These are phyloP conservation scores for Glyptemys insculpta DNA, from an alignment of 2,797 vertebrate genomes.

Conservation along the genomic window DNA sequence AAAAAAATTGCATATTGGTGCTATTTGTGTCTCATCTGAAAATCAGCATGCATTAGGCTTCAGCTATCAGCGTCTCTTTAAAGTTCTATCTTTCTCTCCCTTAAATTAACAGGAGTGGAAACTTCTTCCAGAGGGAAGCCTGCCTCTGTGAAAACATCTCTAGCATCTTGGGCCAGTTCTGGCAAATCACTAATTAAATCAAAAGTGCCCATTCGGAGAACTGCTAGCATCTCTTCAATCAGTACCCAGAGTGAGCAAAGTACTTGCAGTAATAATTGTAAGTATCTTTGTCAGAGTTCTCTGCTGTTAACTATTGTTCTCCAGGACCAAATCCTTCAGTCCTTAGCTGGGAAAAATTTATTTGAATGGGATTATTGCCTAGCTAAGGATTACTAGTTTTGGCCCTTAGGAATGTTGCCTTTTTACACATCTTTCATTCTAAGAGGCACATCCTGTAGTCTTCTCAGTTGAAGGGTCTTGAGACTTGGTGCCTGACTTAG, in stretches of 20 bases:
- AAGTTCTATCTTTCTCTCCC: background rate
- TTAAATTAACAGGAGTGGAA: conserved; percentile 35
- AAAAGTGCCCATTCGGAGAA: conserved; percentile 79
- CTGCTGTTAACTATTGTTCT: background rate
- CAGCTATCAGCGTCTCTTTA: background rate
- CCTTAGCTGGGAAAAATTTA: background rate
- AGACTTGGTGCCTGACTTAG: background rate
- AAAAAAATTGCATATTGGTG: background rate
- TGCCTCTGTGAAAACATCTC: conserved; percentile 69
- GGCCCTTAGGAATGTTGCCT: background rate
- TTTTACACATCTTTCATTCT: background rate
- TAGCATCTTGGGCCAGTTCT: conserved; percentile 23
- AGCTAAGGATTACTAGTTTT: background rate
- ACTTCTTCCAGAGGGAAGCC: conserved; percentile 50
- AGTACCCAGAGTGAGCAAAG: conserved; percentile 77
- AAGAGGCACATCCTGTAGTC: background rate
- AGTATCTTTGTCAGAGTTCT: conserved; percentile 50
- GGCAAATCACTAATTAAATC: conserved; percentile 58
- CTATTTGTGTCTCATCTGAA: background rate
- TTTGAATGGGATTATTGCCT: background rate
- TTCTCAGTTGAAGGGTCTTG: background rate
- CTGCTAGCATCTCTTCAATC: conserved; percentile 74
- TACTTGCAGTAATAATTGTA: conserved; percentile 80
- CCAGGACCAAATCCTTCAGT: rapidly evolving
- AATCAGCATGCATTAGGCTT: background rate